Evolutionary conservation across 2,888 invertebrate genomes (phyloP), one percentile per base, ranked within the genome.

Genomic region (Trichogramma dendrolimi): DNA sequence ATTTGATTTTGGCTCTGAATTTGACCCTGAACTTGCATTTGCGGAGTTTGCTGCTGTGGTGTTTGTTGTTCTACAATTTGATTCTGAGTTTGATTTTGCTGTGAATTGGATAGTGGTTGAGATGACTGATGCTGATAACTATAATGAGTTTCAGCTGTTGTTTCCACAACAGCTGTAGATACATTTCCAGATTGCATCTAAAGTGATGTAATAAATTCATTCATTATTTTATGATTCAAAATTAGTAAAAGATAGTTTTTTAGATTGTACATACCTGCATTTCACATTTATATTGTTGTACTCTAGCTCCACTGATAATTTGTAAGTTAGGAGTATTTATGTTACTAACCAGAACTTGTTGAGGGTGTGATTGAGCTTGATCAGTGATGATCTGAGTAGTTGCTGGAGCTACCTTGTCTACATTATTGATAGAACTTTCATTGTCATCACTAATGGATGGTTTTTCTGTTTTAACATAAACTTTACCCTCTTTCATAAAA

Each of bases 401-500:
- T 11, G 54, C 48, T 10, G 68, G 60, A 52, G 64, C 60, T 4
- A 50, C 39, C 6, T 51, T 67, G 50, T 61, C 67, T 14, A 44
- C 50, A 0, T 64, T 27, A 43, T 60, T 44, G 40, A 71, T 58
- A 49, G 73, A 61, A 58, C 75, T 73, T 8, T 75, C 75, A 4
- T 68, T 67, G 39, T 72, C 72, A 6, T 71, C 68, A 11, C 62
- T 65, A n/a, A 74, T 73, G 8, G 71, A 70, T 0, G 69, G 55
- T 0, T 73, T 58, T 61, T 72, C 70, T 46, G 70, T 79, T 62
- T 79, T 79, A 27, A 79, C 79, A 50, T 79, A 79, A 42, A 79
- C 84, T 77, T 86, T 86, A 58, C 86, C 87, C 44, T 85, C 86
- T 67, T 83, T 84, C 63, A 85, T 81, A 68, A 85, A 83, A 60